Base-by-base conservation (phyloP, 2,113 vertebrate species). In the Tor tambroides region DNA sequence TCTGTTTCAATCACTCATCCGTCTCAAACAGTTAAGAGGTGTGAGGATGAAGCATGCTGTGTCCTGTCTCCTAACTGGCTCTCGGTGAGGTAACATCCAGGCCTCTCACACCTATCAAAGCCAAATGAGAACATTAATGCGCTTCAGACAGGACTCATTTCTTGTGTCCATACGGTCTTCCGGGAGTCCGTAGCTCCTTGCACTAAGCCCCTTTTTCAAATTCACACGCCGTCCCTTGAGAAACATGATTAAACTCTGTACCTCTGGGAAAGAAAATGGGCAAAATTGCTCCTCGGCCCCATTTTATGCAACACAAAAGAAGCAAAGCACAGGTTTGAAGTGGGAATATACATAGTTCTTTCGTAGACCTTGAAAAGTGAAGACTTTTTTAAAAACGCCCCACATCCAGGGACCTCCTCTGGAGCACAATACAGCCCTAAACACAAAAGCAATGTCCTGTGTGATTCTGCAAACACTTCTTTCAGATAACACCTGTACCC, bases 1-100 rank as follows among this genome's bases (percentile, higher is more conserved):
- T 89, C 77, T 63, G 76, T 77, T 82, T 89, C 74, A 91, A 43
- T 86, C 88, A 88, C 56, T 46, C 85, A 82, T 87, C 87, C 79
- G 11, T 28, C 65, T 85, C 78, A 74, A 88, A 63, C 85, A 63
- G 32, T 67, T 67, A 11, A 88, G 71, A 84, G 82, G 77, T 78
- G 85, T 72, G 71, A 87, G 41, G 81, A 59, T 72, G 75, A 71
- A 63, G 81, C 63, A 56, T 61, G 78, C 74, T 59, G 43, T 65
- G 69, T 85, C 74, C 54, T 28, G n/a, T 46, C 85, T 83, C 43
- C 65, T 83, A 71, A 83, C 81, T 82, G 61, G 80, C 80, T 69
- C 80, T 86, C 77, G n/a, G 43, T 80, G 77, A 71, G 77, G 65
- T 86, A 67, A 72, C 77, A 86, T 71, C 59, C 59, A 69, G 43